These are phyloP conservation scores for Schizothorax lantsangensis DNA, from an alignment of 2,797 vertebrate species.

Conservation along the genomic window DNA sequence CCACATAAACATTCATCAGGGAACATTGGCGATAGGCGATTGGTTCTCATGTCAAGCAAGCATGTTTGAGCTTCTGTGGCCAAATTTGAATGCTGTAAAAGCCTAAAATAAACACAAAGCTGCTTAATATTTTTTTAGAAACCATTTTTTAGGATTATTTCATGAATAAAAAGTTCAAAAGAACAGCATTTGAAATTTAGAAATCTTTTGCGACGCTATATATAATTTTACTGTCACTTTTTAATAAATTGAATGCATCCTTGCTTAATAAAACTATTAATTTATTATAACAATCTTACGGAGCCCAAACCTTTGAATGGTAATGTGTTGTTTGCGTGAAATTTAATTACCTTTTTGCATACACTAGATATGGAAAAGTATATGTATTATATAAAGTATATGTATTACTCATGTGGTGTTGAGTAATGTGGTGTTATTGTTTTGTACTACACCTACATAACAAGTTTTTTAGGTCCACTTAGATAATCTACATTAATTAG, in stretches of 20 bases:
- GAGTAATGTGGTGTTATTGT: background rate
- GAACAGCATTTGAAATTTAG: background rate
- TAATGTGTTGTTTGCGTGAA: background rate
- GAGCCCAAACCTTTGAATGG: background rate
- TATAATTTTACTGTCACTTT: background rate
- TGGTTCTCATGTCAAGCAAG: background rate
- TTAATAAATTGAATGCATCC: background rate
- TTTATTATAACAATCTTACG: background rate
- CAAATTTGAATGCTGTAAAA: background rate
- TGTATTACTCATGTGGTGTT: no score
- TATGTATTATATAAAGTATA: no score
- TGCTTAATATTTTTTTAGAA: background rate
- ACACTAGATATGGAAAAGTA: background rate
- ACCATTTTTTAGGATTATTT: background rate
- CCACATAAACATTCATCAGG: background rate
- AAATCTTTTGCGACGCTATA: background rate
- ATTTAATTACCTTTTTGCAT: background rate
- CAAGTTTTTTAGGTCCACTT: background rate
- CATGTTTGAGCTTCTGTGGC: background rate
- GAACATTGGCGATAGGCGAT: no score
- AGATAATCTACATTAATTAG: background rate
- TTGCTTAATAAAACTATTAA: background rate
- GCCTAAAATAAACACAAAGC: no score
- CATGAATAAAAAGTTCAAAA: background rate
- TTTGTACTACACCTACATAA: background rate